These are phyloP conservation scores for Lydus trimaculatus DNA, from an alignment of 2,888 invertebrate species.

Conservation along the genomic window DNA sequence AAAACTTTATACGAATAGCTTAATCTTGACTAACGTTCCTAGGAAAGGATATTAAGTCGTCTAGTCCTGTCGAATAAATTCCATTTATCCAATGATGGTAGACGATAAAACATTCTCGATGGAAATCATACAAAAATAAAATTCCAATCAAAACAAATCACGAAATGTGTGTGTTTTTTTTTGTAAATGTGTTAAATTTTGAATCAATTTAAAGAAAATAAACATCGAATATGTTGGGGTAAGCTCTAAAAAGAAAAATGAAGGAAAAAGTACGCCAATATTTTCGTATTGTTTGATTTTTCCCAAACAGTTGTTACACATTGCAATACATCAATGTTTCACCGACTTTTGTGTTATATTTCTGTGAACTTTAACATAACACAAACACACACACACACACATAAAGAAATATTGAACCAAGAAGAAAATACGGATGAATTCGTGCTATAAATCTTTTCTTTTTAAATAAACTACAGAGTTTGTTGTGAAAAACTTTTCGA, in stretches of 20 bases:
- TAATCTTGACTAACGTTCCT: background rate
- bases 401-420: slow-evolving; percentile 4
- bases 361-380: slow-evolving; percentile 19
- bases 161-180: no score
- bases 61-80: background rate
- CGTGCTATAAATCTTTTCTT: background rate
- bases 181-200: background rate
- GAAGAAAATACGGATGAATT: slow-evolving; percentile 2
- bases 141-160: background rate
- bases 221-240: background rate
- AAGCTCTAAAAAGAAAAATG: background rate
- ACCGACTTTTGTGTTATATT: slow-evolving; percentile 20
- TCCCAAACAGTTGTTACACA: slow-evolving; percentile 7
- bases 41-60: background rate
- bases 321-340: slow-evolving; percentile 27
- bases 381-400: no score
- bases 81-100: background rate
- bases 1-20: slow-evolving; percentile 15
- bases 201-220: background rate
- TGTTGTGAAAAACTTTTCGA: background rate
- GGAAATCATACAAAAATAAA: background rate
- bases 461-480: background rate
- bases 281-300: background rate
- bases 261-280: background rate
- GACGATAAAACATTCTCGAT: background rate